Evolutionary conservation across 2,797 vertebrate species (phyloP), one percentile per base, ranked within the genome.

Genomic region (Tadarida brasiliensis): DNA sequence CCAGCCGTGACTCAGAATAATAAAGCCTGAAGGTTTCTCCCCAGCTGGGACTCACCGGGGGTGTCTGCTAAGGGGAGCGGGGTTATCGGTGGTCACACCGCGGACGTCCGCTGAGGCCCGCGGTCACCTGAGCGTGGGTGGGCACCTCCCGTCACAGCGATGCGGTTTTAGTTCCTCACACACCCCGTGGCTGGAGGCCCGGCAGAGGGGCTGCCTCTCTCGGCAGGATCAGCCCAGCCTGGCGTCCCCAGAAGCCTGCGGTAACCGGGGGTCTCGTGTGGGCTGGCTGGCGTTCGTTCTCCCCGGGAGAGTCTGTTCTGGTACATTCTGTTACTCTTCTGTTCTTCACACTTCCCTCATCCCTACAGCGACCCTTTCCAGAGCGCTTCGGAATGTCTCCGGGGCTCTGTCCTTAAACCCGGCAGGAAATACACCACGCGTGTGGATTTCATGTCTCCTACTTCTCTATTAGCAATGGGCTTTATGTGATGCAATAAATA

Each of bases 31-130:
- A 9, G 11, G 30, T 33, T 35, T 88, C 83, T 54, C 17, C 68
- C 24, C 15, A 44, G 0, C 0, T 33, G 44, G 59, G 28, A 30
- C 54, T 77, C 51, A 0, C 17, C 44, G 49, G 10, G n/a, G 7
- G 7, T 47, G 39, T 59, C 56, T 44, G 51, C 30, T 39, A 7
- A 39, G 57, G 57, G 65, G 47, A 11, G 56, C 63, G 47, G 15
- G 15, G 26, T 47, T 91, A 5, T 22, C 71, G 86, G 3, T 65
- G 44, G 70, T n/a, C 0, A 4, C 4, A 26, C 70, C 49, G 8
- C 44, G 81, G 63, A 74, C 51, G 47, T n/a, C 47, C 54, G n/a
- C n/a, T n/a, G n/a, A n/a, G n/a, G n/a, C n/a, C n/a, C n/a, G n/a
- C n/a, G 39, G 39, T 7, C 39, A 44, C 39, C 39, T 44, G 39